Evolutionary conservation across 1,140 invertebrate species (phyloP).

Genomic region (Macrocentrus cingulum): DNA sequence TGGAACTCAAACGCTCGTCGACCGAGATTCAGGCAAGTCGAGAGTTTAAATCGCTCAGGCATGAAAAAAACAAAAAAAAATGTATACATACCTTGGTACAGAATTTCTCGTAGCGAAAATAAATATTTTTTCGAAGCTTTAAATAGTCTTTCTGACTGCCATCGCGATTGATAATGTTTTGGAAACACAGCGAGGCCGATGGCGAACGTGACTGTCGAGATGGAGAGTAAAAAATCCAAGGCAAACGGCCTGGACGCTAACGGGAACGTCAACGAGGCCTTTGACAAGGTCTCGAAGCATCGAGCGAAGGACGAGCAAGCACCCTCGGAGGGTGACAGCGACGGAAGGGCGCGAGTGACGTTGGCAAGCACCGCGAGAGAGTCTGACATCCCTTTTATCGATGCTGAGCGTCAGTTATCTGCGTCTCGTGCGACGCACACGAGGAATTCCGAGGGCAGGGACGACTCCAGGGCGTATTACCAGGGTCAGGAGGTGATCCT

Average conservation of each 20-base stretch:
- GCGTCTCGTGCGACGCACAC: slow-evolving; percentile 36
- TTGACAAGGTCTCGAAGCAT: slow-evolving; percentile 29
- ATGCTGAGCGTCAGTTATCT: slow-evolving; percentile 37
- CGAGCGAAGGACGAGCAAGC: slow-evolving; percentile 2
- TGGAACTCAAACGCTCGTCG: slow-evolving; percentile 37
- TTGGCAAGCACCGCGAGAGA: no score
- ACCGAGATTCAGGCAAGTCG: slow-evolving; percentile 45
- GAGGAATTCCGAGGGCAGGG: slow-evolving; percentile 30
- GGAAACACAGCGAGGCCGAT: slow-evolving; percentile 28
- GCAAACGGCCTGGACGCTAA: slow-evolving; percentile 12
- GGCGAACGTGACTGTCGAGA: slow-evolving; percentile 36
- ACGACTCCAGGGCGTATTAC: slow-evolving; percentile 32
- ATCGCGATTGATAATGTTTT: slow-evolving; percentile 5
- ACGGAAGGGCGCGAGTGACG: no score
- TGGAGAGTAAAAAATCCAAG: slow-evolving; percentile 34
- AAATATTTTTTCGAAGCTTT: not conserved
- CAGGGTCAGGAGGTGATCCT: slow-evolving; percentile 46
- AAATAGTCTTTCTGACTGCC: no score
- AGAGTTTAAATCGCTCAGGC: slow-evolving; percentile 11
- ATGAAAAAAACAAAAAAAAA: no score
- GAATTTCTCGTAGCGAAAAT: not conserved
- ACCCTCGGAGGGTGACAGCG: no score
- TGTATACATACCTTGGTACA: no score
- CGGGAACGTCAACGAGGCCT: slow-evolving; percentile 33
- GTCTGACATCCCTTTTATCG: slow-evolving; percentile 33